Evolutionary conservation across 2,797 vertebrate species (phyloP).

Genomic region (Emys orbicularis): DNA sequence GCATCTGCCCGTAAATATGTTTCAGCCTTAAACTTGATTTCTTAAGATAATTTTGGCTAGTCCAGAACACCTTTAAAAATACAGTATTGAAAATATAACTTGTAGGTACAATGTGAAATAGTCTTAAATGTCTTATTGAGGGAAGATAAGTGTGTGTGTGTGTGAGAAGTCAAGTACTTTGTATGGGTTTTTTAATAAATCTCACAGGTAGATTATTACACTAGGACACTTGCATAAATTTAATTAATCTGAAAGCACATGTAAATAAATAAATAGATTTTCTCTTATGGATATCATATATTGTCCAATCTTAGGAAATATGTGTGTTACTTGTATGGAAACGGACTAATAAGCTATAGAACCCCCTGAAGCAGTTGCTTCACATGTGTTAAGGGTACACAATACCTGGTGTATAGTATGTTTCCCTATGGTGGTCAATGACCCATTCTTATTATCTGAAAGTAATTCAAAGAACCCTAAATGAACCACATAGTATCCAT

Average conservation of each 20-base stretch:
- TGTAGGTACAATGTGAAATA: not conserved
- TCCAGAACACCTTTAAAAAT: not conserved
- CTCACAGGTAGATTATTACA: not conserved
- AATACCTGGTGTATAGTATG: not conserved
- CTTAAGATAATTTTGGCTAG: slow-evolving; percentile 15
- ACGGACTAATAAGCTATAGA: not conserved
- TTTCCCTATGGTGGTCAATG: not conserved
- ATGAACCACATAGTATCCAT: not conserved
- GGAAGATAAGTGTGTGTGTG: not conserved
- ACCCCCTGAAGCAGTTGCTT: slow-evolving; percentile 2
- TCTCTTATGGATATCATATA: not conserved
- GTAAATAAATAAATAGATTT: not conserved
- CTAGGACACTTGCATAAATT: not conserved
- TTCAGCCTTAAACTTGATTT: slow-evolving; percentile 15
- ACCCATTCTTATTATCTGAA: not conserved
- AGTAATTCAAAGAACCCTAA: not conserved
- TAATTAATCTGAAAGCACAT: not conserved
- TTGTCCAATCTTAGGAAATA: not conserved
- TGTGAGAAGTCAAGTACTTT: not conserved
- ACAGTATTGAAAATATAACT: not conserved
- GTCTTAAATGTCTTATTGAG: fast-evolving
- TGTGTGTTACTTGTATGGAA: slow-evolving; percentile 31
- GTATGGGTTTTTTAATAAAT: not conserved
- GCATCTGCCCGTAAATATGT: not conserved
- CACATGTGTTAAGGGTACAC: not conserved